Percentiles rank a stretch among this genome's conserved stretches.
phyloP scores from a whole-genome alignment of 1,140 invertebrate genomes.

The Holcopasites calliopsidis region DNA sequence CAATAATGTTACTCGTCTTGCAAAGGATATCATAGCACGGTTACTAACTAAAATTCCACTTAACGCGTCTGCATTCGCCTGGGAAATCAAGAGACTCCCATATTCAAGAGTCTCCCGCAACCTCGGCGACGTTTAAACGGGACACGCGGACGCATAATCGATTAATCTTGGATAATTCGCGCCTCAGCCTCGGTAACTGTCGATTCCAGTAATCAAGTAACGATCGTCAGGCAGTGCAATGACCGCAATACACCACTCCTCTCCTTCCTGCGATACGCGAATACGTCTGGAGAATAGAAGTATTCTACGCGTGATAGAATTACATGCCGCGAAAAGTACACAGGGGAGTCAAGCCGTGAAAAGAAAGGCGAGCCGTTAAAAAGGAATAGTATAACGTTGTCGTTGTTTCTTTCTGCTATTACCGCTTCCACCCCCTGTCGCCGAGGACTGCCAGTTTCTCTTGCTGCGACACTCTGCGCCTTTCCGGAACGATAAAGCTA shows the following conservation, averaged over 20 bases:
- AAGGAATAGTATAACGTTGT: conserved; percentile 13
- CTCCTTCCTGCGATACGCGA: not conserved
- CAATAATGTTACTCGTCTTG: not conserved
- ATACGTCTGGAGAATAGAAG: conserved; percentile 18
- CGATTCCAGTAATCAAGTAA: conserved; percentile 43
- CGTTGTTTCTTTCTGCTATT: not conserved
- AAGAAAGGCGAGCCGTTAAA: conserved; percentile 45
- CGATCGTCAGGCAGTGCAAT: no score
- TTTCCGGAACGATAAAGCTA: not conserved
- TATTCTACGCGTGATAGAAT: conserved; percentile 19
- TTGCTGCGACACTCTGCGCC: not conserved
- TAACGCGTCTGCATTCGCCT: not conserved
- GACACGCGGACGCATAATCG: not conserved
- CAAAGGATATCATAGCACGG: no score
- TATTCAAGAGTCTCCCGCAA: no score
- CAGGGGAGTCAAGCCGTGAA: not conserved
- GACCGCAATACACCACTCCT: no score
- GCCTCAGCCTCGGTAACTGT: conserved; percentile 22
- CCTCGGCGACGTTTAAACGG: no score
- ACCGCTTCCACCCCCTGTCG: not conserved
- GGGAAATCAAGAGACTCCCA: not conserved
- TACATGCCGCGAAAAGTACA: not conserved
- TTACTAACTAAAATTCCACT: not conserved
- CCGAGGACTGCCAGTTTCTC: not conserved
- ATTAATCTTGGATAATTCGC: not conserved